A percentile compares a stretch with the other conserved stretches of the same genome.
phyloP scores from a whole-genome alignment of 2,888 invertebrate genomes.

The Pristionchus maxplancki region DNA sequence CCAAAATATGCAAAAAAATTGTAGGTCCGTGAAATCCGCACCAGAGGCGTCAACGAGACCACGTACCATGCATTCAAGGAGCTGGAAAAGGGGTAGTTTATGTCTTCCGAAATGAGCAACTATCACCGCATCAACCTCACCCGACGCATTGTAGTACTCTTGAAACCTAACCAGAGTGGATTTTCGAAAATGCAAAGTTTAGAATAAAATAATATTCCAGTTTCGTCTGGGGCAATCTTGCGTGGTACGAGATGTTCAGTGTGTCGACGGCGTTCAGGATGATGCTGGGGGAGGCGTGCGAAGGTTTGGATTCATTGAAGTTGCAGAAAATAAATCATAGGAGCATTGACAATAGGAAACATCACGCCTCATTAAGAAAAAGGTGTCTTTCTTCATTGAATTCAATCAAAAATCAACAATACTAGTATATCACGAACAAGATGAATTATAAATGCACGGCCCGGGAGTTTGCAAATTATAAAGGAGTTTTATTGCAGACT shows the following conservation, averaged over 20 bases:
- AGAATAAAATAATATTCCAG: not conserved
- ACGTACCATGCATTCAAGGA: not conserved
- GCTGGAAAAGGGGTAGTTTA: not conserved
- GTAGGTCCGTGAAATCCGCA: slow-evolving; percentile 28
- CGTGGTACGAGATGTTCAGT: not conserved
- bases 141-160: not conserved
- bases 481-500: no score
- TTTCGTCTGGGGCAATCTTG: not conserved
- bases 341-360: not conserved
- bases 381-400: no score
- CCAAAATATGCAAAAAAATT: not conserved
- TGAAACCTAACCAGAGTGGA: not conserved
- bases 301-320: not conserved
- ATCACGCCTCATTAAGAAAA: no score
- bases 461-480: no score
- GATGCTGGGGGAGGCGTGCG: not conserved
- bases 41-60: not conserved
- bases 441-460: no score
- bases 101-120: not conserved
- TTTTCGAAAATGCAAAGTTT: not conserved
- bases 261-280: not conserved
- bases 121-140: not conserved
- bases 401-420: not conserved
- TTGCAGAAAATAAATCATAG: no score
- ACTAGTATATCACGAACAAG: no score